phyloP scores from a whole-genome alignment of 2,113 vertebrate genomes.

The Gavia stellata region DNA sequence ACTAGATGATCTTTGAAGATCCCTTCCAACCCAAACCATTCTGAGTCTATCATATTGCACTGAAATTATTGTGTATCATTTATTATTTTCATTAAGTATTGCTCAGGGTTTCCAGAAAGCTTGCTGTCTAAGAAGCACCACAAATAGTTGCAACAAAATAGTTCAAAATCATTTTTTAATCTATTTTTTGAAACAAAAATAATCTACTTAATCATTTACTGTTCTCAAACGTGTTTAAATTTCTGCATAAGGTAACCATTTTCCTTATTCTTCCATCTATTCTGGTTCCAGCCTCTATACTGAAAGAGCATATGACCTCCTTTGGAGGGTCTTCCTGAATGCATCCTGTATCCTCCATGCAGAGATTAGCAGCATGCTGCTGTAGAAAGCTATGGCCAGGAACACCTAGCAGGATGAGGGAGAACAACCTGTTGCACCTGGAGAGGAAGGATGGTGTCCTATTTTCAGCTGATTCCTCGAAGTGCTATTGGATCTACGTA shows the following conservation, averaged over 20 bases:
- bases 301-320: neutral
- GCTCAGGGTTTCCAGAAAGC: neutral
- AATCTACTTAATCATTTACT: neutral
- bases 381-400: neutral
- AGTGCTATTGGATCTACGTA: neutral
- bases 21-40: neutral
- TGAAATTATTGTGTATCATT: neutral
- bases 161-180: neutral
- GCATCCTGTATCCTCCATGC: fast-evolving
- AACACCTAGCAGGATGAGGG: neutral
- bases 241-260: neutral
- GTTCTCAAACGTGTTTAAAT: neutral
- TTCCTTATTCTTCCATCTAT: neutral
- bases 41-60: neutral
- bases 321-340: neutral
- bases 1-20: neutral
- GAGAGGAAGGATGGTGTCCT: neutral
- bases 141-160: neutral
- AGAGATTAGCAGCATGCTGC: neutral
- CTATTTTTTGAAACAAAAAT: neutral
- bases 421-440: neutral
- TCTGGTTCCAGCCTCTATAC: neutral
- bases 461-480: neutral
- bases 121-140: neutral
- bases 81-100: neutral